These are phyloP conservation scores for Furcula furcula DNA, from an alignment of 2,888 invertebrate genomes.

Conservation along the genomic window DNA sequence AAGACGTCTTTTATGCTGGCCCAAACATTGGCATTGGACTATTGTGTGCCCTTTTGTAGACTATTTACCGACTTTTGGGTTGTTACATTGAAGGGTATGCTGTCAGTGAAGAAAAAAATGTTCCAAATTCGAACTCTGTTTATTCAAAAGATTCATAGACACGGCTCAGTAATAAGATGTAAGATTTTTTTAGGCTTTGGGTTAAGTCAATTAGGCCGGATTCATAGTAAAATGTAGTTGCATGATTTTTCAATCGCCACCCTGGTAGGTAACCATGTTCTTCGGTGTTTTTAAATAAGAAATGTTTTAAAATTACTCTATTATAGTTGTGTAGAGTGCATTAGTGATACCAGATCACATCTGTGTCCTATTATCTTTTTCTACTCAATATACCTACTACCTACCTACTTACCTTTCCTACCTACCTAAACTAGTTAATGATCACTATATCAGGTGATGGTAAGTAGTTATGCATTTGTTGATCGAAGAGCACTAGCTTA, in stretches of 20 bases:
- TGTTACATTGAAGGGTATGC: constrained; percentile 61
- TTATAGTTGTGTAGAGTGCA: too few species aligned
- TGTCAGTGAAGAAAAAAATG: constrained; percentile 56
- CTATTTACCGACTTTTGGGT: constrained; percentile 80
- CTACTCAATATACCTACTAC: too few species aligned
- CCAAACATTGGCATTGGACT: constrained; percentile 77
- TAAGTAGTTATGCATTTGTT: too few species aligned
- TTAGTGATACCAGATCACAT: too few species aligned
- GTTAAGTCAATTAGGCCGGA: constrained; percentile 30
- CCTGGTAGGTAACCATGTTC: too few species aligned
- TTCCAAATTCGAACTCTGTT: constrained; percentile 41
- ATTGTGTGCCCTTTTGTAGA: constrained; percentile 71
- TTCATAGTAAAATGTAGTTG: not conserved
- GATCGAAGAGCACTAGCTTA: too few species aligned
- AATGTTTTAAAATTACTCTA: too few species aligned
- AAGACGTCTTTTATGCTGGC: constrained; percentile 70
- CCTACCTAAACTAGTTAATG: too few species aligned
- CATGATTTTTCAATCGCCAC: constrained; percentile 1
- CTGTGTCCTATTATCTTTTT: too few species aligned
- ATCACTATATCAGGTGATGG: too few species aligned
- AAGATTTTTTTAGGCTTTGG: constrained; percentile 30
- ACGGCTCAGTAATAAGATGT: constrained; percentile 45
- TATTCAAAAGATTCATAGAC: constrained; percentile 52
- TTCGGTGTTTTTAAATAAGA: too few species aligned
- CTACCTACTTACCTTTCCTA: too few species aligned